Evolutionary conservation across 2,888 invertebrate species (phyloP).

Genomic region (Orthosia incerta): DNA sequence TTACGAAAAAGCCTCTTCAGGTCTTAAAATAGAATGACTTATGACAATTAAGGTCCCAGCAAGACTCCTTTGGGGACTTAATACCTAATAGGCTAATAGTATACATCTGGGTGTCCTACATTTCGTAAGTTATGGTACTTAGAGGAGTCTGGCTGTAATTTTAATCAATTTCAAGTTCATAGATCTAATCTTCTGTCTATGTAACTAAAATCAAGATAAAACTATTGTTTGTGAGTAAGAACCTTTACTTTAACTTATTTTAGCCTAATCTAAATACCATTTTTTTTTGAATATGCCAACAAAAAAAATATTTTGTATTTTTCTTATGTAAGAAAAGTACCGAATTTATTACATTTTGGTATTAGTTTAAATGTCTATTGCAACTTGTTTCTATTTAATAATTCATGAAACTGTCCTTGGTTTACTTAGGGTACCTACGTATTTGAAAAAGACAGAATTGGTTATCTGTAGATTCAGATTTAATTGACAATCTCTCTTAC

Average conservation of each 20-base stretch:
- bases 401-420: no score
- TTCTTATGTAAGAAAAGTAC: no score
- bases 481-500: slow-evolving; percentile 4
- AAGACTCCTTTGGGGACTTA: slow-evolving; percentile 29
- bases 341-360: no score
- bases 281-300: background rate
- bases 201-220: background rate
- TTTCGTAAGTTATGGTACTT: slow-evolving; percentile 25
- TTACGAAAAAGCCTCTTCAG: slow-evolving; percentile 18
- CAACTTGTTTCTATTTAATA: no score
- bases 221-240: background rate
- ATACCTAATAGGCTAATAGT: no score
- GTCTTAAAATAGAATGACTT: slow-evolving; percentile 50
- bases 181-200: background rate
- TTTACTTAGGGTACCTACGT: background rate
- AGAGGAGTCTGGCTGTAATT: slow-evolving; percentile 28
- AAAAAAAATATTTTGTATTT: no score
- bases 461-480: slow-evolving; percentile 8
- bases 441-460: slow-evolving; percentile 7
- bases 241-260: background rate
- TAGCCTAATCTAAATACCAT: background rate
- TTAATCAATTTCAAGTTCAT: slow-evolving; percentile 6
- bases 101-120: slow-evolving; percentile 22
- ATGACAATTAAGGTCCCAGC: slow-evolving; percentile 46
- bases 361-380: no score